phyloP scores from a whole-genome alignment of 2,888 invertebrate genomes.

The Odiellus spinosus region DNA sequence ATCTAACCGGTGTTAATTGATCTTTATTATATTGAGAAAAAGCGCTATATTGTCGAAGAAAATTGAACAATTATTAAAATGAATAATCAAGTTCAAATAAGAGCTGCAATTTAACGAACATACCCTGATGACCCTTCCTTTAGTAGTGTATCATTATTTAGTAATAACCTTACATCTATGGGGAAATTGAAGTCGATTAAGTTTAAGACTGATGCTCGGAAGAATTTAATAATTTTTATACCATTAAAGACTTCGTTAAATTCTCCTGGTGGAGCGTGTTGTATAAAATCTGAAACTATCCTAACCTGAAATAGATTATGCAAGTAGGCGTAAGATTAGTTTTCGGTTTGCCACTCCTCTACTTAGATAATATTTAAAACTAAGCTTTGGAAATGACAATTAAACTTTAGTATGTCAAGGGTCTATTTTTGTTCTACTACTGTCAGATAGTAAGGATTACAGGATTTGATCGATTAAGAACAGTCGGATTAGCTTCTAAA shows the following conservation, averaged over 20 bases:
- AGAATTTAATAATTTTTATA: slow-evolving; percentile 23
- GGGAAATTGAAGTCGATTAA: neutral
- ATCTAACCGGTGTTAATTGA: slow-evolving; percentile 91
- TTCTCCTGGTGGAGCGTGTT: slow-evolving; percentile 98
- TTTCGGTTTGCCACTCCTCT: neutral
- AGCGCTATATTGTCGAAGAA: slow-evolving; percentile 37
- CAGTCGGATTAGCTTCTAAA: no score
- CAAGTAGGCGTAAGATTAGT: neutral
- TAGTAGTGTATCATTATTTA: slow-evolving; percentile 87
- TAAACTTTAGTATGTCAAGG: neutral
- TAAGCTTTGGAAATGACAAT: neutral
- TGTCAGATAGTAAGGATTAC: neutral
- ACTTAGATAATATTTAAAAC: neutral
- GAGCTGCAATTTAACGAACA: slow-evolving; percentile 18
- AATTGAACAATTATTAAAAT: slow-evolving; percentile 4
- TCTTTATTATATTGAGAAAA: slow-evolving; percentile 99
- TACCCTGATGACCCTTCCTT: slow-evolving; percentile 85
- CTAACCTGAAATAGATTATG: slow-evolving; percentile 44
- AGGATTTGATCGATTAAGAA: no score
- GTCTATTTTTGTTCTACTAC: neutral
- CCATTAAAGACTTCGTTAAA: slow-evolving; percentile 98
- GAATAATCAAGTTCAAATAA: slow-evolving; percentile 4
- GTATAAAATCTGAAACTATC: slow-evolving; percentile 94
- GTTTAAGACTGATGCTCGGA: neutral
- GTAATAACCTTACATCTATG: slow-evolving; percentile 64